A percentile compares a stretch with the other conserved stretches of the same genome.
Conservation (phyloP, 2,888 invertebrate species). For the Ferdinandea cuprea region DNA sequence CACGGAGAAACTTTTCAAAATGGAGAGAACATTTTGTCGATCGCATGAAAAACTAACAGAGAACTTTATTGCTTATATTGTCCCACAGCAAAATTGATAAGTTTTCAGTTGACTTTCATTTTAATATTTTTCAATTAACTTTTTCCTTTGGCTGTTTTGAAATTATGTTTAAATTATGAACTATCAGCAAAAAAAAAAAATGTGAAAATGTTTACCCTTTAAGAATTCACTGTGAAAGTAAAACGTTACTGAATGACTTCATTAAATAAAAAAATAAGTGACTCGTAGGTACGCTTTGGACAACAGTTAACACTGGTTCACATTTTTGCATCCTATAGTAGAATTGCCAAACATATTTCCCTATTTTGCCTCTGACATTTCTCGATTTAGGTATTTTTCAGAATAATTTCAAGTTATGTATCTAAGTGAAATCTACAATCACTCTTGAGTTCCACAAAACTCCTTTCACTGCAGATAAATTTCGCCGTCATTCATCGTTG, state of each 20-base stretch:
- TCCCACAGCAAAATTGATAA: too few relatives aligned
- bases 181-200: too few relatives aligned
- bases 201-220: neutral
- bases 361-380: slow-evolving; percentile 40
- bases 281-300: neutral
- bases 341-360: too few relatives aligned
- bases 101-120: too few relatives aligned
- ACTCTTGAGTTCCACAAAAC: slow-evolving; percentile 29
- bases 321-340: slow-evolving; percentile 10
- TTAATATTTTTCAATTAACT: too few relatives aligned
- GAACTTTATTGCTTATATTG: neutral
- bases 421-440: slow-evolving; percentile 33
- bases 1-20: too few relatives aligned
- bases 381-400: slow-evolving; percentile 57
- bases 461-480: slow-evolving; percentile 47
- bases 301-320: slow-evolving; percentile 1
- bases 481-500: slow-evolving; percentile 37
- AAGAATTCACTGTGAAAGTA: neutral
- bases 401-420: slow-evolving; percentile 51
- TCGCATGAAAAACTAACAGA: neutral
- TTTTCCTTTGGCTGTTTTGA: too few relatives aligned
- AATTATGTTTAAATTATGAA: too few relatives aligned
- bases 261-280: too few relatives aligned
- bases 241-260: too few relatives aligned
- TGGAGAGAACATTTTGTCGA: too few relatives aligned